These are phyloP conservation scores for Drosophila ironensis DNA, from an alignment of 1,140 invertebrate species.

Conservation along the genomic window DNA sequence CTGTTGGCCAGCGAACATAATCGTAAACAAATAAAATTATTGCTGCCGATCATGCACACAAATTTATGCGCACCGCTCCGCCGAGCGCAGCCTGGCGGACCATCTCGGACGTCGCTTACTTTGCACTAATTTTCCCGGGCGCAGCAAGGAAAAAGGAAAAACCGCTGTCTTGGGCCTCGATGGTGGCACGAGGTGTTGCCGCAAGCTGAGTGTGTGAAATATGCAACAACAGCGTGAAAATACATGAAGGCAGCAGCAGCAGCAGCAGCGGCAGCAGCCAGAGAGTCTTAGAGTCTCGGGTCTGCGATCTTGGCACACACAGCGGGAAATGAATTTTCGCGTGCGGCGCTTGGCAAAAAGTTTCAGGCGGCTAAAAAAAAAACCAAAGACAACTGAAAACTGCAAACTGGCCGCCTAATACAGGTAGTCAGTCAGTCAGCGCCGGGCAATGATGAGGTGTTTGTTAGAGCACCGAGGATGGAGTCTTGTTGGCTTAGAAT, in stretches of 20 bases:
- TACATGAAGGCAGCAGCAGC: conserved; percentile 62
- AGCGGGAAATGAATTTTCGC: conserved; percentile 76
- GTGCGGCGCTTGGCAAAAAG: conserved; percentile 36
- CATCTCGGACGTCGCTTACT: conserved; percentile 39
- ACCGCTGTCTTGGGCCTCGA: conserved; percentile 10
- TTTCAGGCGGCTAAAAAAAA: not conserved
- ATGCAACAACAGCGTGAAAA: conserved; percentile 78
- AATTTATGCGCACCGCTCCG: conserved; percentile 65
- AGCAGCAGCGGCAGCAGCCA: conserved; percentile 28
- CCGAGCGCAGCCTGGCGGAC: not conserved
- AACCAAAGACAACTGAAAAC: conserved; percentile 18
- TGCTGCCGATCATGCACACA: conserved; percentile 80
- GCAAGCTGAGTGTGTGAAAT: conserved; percentile 78
- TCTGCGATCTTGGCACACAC: conserved; percentile 39
- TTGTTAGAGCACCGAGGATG: conserved; percentile 25
- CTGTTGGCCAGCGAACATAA: conserved; percentile 78
- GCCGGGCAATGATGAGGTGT: conserved; percentile 33
- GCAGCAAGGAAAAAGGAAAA: conserved; percentile 6
- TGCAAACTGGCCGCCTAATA: conserved; percentile 51
- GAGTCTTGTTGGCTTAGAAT: not conserved
- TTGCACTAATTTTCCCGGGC: conserved; percentile 72
- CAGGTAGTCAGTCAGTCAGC: conserved; percentile 64
- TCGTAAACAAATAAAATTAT: conserved; percentile 81
- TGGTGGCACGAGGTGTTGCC: conserved; percentile 64
- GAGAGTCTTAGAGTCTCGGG: not conserved